These are phyloP conservation scores for Strigamia transsilvanica DNA, from an alignment of 2,888 invertebrate species.

Conservation along the genomic window DNA sequence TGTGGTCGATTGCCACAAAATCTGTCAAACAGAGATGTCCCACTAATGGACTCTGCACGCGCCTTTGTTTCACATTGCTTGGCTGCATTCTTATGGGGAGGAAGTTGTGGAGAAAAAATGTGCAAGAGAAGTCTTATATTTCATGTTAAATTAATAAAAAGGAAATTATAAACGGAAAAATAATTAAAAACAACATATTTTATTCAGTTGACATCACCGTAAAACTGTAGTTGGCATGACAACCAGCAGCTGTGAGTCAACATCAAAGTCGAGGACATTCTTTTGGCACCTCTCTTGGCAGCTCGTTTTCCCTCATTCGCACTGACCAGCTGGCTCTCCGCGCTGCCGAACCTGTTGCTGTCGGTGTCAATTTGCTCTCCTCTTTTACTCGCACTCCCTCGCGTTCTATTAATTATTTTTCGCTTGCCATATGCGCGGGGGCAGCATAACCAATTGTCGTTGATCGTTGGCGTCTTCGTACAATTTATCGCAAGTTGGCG, in stretches of 20 bases:
- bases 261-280: background rate
- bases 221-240: background rate
- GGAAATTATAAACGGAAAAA: background rate
- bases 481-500: background rate
- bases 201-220: background rate
- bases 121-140: background rate
- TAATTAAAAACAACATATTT: conserved; percentile 1
- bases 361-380: background rate
- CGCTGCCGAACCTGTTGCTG: conserved; percentile 13
- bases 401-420: background rate
- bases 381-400: background rate
- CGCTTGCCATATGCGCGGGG: background rate
- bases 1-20: background rate
- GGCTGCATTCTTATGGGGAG: background rate
- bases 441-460: conserved; percentile 14
- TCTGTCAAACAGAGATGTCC: conserved; percentile 1
- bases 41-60: conserved; percentile 14
- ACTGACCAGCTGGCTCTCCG: background rate
- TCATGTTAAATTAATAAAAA: background rate
- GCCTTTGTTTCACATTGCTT: background rate
- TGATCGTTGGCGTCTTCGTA: conserved; percentile 16
- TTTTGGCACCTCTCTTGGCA: background rate
- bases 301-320: background rate
- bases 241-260: conserved; percentile 3
- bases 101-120: background rate